Base-by-base conservation (phyloP, 1,140 invertebrate genomes). In the Propsilocerus akamusi region DNA sequence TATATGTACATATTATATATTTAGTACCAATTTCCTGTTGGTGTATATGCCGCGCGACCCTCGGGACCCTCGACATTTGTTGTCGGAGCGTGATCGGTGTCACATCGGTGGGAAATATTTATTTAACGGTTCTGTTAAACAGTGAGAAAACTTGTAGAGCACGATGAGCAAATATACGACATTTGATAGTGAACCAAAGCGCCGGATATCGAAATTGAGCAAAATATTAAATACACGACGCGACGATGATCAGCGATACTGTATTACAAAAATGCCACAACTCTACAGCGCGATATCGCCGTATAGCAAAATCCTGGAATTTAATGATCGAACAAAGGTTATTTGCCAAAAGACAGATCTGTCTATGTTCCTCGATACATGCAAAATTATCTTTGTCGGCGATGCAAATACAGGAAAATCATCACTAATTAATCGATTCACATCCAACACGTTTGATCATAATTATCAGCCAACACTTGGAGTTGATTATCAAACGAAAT, bases 21-120 rank as follows among this genome's bases (percentile, higher is more conserved):
- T n/a, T n/a, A n/a, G n/a, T 41, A 41, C 14, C 17, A 41, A 41
- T 41, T 41, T 41, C 34, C 34, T 41, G 34, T 41, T 41, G 34
- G 22, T 41, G 22, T 41, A 37, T n/a, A 12, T 37, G 20, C 14
- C n/a, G 20, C 32, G 2, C n/a, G 20, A 37, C 32, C 17, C 34
- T 41, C n/a, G 4, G 34, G 22, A 41, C n/a, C n/a, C n/a, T n/a
- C n/a, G n/a, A n/a, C 34, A 41, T 41, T 41, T 41, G 34, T 20
- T 20, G 14, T 41, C 22, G 34, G 22, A 41, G 22, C 34, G 34
- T 41, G 12, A 20, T 20, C 34, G 34, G 28, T 30, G 17, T 41
- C 22, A 20, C 34, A 17, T 30, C 11, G 14, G 34, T 41, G 34
- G 22, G 22, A 20, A 30, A 30, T 41, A 7, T 41, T 4, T 41